phyloP scores from a whole-genome alignment of 2,113 vertebrate genomes.

The Lampris incognitus region DNA sequence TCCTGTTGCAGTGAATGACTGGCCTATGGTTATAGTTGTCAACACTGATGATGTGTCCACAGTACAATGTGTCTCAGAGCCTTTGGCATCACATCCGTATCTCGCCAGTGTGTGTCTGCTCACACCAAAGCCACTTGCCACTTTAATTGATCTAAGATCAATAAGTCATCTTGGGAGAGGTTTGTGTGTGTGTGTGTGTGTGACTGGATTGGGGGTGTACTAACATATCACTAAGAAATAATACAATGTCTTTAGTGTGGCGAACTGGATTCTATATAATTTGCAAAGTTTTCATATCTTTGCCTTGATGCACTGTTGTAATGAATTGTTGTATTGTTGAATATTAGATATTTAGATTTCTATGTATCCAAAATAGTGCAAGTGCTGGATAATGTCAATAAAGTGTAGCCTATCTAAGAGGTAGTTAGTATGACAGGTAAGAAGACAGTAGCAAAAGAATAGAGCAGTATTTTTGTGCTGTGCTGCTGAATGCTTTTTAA shows the following conservation, averaged over 20 bases:
- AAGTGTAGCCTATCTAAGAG: too few relatives aligned
- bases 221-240: background rate
- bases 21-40: background rate
- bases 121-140: background rate
- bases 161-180: background rate
- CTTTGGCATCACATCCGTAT: background rate
- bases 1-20: conserved; percentile 31
- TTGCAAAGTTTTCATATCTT: too few relatives aligned
- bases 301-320: too few relatives aligned
- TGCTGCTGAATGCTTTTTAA: too few relatives aligned
- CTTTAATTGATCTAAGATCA: conserved; percentile 30
- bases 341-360: too few relatives aligned
- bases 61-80: background rate
- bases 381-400: too few relatives aligned
- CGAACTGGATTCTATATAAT: too few relatives aligned
- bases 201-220: background rate
- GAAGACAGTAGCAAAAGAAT: too few relatives aligned
- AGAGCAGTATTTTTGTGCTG: too few relatives aligned
- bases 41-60: conserved; percentile 15
- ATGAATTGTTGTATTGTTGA: too few relatives aligned
- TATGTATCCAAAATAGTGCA: too few relatives aligned
- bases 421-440: too few relatives aligned
- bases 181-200: background rate
- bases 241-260: background rate
- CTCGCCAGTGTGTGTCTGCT: background rate